Evolutionary conservation across 2,113 vertebrate species (phyloP), one percentile per base, ranked within the genome.

Genomic region (Sebastes schlegelii): DNA sequence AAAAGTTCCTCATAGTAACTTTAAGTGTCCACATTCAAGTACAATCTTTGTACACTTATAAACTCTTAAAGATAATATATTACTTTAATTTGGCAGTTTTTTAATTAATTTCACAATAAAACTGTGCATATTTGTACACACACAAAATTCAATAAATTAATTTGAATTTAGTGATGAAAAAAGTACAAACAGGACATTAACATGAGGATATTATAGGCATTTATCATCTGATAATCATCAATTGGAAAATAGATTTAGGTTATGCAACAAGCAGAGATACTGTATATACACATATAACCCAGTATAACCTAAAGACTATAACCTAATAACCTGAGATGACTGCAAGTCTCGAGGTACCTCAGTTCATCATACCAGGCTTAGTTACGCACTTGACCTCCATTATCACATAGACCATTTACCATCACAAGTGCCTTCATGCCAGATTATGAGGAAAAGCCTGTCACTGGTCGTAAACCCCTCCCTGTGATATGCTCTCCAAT

Each of bases 391-490:
- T 83, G 76, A 70, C 69, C 73, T 26, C 55, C 48, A 80, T 86
- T 74, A 83, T 58, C 65, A 66, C 65, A 42, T 80, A 65, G 65
- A 60, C 23, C 8, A 14, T 83, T 78, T 40, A 48, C 65, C 54
- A 71, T 54, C 51, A 66, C 48, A 70, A 52, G 55, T 48, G 52
- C 34, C 64, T 69, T 26, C 23, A 77, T 72, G n/a, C 73, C 12
- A 0, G 8, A 49, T 62, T 69, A 42, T 82, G 85, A 69, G 43
- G 80, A 85, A 89, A 71, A 62, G 51, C 52, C 82, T 68, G 46
- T 60, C 1, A 0, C 88, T 49, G 77, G 34, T 83, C 60, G 16
- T 91, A 88, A 91, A 91, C 60, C 54, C 43, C 49, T 61, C 76
- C 63, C 70, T 70, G 49, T 19, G 73, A 78, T 74, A 42, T 42